phyloP scores from a whole-genome alignment of 2,888 invertebrate species.

The Cantharis flavilabris region DNA sequence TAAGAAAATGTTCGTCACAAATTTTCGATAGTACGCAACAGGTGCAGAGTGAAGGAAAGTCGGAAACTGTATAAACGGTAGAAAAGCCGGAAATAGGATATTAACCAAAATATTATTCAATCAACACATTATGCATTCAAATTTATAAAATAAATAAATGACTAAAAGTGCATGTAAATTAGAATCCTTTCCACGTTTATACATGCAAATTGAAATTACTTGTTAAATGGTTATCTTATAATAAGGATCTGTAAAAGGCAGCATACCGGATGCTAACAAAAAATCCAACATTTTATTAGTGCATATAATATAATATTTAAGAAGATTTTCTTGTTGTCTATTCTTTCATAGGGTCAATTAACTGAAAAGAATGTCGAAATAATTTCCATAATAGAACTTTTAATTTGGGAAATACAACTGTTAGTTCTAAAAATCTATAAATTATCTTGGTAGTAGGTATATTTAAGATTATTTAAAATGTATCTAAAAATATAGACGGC shows the following conservation, averaged over 20 bases:
- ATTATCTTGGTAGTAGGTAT: background rate
- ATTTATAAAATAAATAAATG: background rate
- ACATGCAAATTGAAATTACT: background rate
- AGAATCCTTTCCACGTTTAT: background rate
- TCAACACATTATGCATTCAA: background rate
- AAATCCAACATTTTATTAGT: background rate
- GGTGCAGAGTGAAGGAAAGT: no score
- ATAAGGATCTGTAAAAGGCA: background rate
- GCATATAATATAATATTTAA: background rate
- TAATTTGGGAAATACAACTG: background rate
- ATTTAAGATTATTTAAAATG: background rate
- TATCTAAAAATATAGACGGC: background rate
- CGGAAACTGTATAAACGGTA: no score
- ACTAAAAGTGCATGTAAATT: background rate
- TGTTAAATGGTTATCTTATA: background rate
- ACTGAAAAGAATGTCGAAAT: background rate
- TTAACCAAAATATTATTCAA: background rate
- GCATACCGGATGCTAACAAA: background rate
- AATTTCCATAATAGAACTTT: background rate
- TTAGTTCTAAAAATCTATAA: background rate
- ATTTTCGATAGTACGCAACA: no score
- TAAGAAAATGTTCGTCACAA: no score
- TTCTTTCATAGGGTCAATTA: background rate
- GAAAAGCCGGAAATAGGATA: no score
- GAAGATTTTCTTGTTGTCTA: background rate